Base-by-base conservation (phyloP, 2,797 vertebrate species). In the Ctenopoma kingsleyae region DNA sequence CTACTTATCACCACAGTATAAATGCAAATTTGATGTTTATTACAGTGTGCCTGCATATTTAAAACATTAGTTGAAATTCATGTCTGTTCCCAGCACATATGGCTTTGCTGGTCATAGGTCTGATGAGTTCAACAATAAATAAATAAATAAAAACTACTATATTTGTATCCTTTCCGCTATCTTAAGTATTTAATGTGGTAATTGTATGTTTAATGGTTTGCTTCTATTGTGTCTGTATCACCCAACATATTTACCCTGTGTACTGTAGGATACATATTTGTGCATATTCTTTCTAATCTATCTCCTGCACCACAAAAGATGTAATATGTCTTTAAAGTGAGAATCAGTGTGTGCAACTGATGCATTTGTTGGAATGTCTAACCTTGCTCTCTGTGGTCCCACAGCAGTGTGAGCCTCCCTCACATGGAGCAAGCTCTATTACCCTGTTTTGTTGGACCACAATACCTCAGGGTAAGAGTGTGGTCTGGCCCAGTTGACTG, bases 21-120 rank as follows among this genome's bases (percentile, higher is more conserved):
- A 89, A 89, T 92, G 76, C 82, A 87, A 91, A 93, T 84, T 74
- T 70, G 74, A 79, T 87, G 90, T 90, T 90, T 87, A 82, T 90
- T 89, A 78, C 71, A 70, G 62, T 77, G 74, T 51, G 81, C 75
- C 61, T 55, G 58, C 77, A 86, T 90, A 82, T 90, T 89, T 87
- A 81, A 90, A 89, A 91, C 81, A 87, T 88, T 74, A 77, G 81
- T 77, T 69, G 51, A 84, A 78, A 87, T 80, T 65, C 71, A 74
- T 49, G 75, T 36, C 62, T 77, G 64, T 67, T 84, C 41, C 19
- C 41, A 6, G 59, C 71, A 70, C 61, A 67, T 48, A 69, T 62
- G 65, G 17, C 41, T 52, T 62, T 53, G 58, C 54, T 49, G 11
- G 69, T 67, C 72, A 73, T 46, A 36, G 35, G 59, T 51, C 13